These are phyloP conservation scores for Hirtodrosophila confusa DNA, from an alignment of 2,888 invertebrate genomes.

Conservation along the genomic window DNA sequence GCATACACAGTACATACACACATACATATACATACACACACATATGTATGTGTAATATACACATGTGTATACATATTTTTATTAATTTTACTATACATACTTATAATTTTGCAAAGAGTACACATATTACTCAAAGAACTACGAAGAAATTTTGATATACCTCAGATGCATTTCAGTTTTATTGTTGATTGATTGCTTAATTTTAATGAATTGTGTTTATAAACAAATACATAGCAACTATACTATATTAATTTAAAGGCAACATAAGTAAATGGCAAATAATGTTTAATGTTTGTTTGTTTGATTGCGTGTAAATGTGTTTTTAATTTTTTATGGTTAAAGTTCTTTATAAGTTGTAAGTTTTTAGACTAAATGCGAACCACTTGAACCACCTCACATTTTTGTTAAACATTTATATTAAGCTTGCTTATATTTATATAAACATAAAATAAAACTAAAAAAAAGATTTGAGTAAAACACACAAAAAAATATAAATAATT, in stretches of 20 bases:
- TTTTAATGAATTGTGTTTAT: conserved; percentile 58
- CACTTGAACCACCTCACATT: conserved; percentile 79
- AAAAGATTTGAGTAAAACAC: conserved; percentile 22
- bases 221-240: conserved; percentile 21
- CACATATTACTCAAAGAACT: conserved; percentile 74
- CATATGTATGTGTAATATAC: conserved; percentile 17
- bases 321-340: conserved; percentile 50
- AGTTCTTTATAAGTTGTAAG: conserved; percentile 53
- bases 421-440: conserved; percentile 53
- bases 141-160: conserved; percentile 84
- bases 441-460: conserved; percentile 8
- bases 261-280: conserved; percentile 20
- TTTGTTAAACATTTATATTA: conserved; percentile 72
- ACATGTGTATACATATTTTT: conserved; percentile 24
- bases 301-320: conserved; percentile 40
- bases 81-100: conserved; percentile 43
- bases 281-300: conserved; percentile 33
- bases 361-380: conserved; percentile 67
- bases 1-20: conserved; percentile 23
- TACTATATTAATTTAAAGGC: conserved; percentile 41
- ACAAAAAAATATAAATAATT: conserved; percentile 33
- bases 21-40: conserved; percentile 6
- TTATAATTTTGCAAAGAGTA: conserved; percentile 64
- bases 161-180: conserved; percentile 85
- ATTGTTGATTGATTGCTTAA: conserved; percentile 80